Evolutionary conservation across 2,888 invertebrate genomes (phyloP).

Genomic region (Drosophila aldrichi): DNA sequence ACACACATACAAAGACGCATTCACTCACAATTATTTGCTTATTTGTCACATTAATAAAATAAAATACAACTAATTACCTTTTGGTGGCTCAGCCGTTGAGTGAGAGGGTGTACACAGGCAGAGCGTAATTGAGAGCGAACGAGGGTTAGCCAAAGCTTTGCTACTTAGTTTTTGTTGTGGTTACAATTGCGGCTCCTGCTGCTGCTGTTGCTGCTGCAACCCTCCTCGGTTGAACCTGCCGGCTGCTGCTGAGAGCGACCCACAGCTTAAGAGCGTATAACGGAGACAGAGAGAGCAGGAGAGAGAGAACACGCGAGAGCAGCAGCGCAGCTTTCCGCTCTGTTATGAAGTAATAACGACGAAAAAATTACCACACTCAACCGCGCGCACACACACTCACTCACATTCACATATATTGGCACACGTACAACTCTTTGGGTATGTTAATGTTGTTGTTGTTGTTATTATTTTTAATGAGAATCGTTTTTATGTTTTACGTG

Average conservation of each 20-base stretch:
- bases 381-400: conserved; percentile 14
- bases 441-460: conserved; percentile 33
- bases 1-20: conserved; percentile 9
- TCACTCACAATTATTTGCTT: conserved; percentile 45
- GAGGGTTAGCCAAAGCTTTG: conserved; percentile 45
- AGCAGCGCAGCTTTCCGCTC: conserved; percentile 29
- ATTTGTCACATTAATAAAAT: conserved; percentile 72
- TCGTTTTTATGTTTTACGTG: conserved; percentile 50
- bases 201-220: conserved; percentile 49
- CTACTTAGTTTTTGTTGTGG: conserved; percentile 33
- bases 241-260: conserved; percentile 28
- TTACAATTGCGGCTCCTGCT: conserved; percentile 23
- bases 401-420: conserved; percentile 1
- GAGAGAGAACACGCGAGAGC: conserved; percentile 16
- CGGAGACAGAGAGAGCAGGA: neutral
- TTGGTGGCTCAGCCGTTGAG: conserved; percentile 24
- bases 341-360: conserved; percentile 73
- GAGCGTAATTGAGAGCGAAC: conserved; percentile 11
- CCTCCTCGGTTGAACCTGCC: conserved; percentile 35
- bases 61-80: conserved; percentile 72
- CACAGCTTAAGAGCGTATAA: conserved; percentile 16
- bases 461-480: conserved; percentile 54
- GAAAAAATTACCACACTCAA: conserved; percentile 55
- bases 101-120: neutral
- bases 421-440: conserved; percentile 27